These are phyloP conservation scores for Augochlorella aurata DNA, from an alignment of 2,888 invertebrate genomes.

Conservation along the genomic window DNA sequence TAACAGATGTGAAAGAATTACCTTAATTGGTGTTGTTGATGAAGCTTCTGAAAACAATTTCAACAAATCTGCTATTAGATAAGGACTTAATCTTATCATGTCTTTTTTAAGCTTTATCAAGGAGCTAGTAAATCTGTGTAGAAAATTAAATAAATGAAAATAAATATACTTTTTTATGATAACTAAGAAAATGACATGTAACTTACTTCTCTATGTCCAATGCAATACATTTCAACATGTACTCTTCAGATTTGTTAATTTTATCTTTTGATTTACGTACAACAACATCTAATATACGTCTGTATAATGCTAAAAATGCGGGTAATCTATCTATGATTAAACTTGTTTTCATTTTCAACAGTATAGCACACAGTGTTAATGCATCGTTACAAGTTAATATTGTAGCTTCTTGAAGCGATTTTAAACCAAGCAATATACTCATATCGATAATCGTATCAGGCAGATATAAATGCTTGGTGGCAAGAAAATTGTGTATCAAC, in stretches of 20 bases:
- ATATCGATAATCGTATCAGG: conserved; percentile 69
- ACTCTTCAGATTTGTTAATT: conserved; percentile 58
- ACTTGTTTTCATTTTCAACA: conserved; percentile 69
- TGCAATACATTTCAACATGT: conserved; percentile 66
- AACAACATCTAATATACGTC: conserved; percentile 64
- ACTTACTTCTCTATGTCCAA: conserved; percentile 77
- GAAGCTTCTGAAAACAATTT: conserved; percentile 69
- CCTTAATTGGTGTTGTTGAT: conserved; percentile 73
- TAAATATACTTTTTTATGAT: background rate
- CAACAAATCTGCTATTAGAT: conserved; percentile 76
- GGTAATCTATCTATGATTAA: conserved; percentile 73
- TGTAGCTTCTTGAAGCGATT: conserved; percentile 65
- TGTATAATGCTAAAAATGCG: conserved; percentile 70
- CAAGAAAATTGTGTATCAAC: conserved; percentile 62
- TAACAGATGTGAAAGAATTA: conserved; percentile 50
- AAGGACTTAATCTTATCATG: conserved; percentile 72
- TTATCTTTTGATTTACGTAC: conserved; percentile 66
- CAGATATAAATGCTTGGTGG: conserved; percentile 66
- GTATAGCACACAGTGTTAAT: conserved; percentile 68
- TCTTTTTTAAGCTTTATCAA: conserved; percentile 76
- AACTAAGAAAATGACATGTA: conserved; percentile 13
- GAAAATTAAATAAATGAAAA: background rate
- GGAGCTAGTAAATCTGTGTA: conserved; percentile 64
- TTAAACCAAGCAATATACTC: conserved; percentile 64
- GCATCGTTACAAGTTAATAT: conserved; percentile 67